Conservation (phyloP, 1,140 invertebrate species). For the Cydia strobilella region DNA sequence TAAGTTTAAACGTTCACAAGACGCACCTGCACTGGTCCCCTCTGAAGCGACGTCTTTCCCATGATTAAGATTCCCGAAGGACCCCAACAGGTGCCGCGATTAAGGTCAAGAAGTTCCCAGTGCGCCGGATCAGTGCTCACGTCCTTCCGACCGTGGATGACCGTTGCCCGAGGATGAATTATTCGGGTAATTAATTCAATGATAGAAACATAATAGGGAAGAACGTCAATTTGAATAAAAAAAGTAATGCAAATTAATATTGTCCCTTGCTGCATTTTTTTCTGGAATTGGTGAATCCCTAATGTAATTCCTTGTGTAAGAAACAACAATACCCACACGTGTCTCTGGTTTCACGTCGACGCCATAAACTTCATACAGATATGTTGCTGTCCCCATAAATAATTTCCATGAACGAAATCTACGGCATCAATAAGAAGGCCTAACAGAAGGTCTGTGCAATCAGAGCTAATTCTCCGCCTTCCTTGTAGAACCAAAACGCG, state of each 20-base stretch:
- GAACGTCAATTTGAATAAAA: background rate
- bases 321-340: background rate
- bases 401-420: too few species aligned
- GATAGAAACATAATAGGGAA: background rate
- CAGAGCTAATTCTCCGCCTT: too few species aligned
- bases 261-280: background rate
- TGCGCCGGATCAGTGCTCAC: conserved; percentile 60
- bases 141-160: conserved; percentile 61
- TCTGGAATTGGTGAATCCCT: background rate
- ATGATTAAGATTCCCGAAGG: conserved; percentile 71
- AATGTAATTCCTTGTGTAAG: background rate
- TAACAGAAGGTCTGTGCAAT: too few species aligned
- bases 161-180: conserved; percentile 49
- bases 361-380: too few species aligned
- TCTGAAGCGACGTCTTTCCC: conserved; percentile 49
- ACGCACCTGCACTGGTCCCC: conserved; percentile 37
- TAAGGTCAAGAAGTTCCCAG: conserved; percentile 74
- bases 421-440: too few species aligned
- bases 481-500: too few species aligned
- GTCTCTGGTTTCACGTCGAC: too few species aligned
- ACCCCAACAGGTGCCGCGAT: conserved; percentile 66
- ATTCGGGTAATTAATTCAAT: conserved; percentile 8
- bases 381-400: too few species aligned
- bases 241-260: background rate
- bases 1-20: background rate